Base-by-base conservation (phyloP, 2,888 invertebrate genomes). In the Hartigia nigra region DNA sequence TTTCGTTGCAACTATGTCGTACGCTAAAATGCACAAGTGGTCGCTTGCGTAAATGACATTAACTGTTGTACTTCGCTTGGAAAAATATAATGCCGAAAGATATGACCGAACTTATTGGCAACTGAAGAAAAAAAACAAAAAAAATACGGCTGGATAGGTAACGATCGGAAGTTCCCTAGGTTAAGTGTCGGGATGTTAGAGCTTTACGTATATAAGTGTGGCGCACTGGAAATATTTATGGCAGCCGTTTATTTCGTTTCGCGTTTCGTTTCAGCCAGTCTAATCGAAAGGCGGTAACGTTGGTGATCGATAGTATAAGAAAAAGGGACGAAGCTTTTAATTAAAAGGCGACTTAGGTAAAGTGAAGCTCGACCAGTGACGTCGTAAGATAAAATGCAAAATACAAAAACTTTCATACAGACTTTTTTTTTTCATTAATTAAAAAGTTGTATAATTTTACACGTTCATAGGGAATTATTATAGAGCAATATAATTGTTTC, bases 81-180 rank as follows among this genome's bases (percentile, higher is more conserved):
- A 75, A 74, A 72, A 14, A 74, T 37, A 74, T 77, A 79, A 79
- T 76, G 76, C 76, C 75, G 37, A 74, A 74, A 77, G 9, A 23
- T 55, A 55, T 23, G 23, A 23, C 2, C 55, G 55, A 23, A 55
- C 23, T 23, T 55, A 55, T 23, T 23, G 23, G 23, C 23, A 55
- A 23, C 55, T 23, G 23, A 55, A 55, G 55, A 55, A 55, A 55
- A 14, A 39, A 55, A 55, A 55, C n/a, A n/a, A n/a, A 37, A 39
- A 55, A 55, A 55, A 55, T 14, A 39, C 39, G 14, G 14, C 1
- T 12, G 23, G 14, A 55, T 55, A 9, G 55, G 9, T 14, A 55
- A 23, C 5, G 55, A 55, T 55, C 23, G 23, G 9, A 55, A 23
- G 23, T 55, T 55, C 23, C 55, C 14, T 23, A 23, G 55, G 55